Base-by-base conservation (phyloP, 2,888 invertebrate genomes). In the Cecidostiba fungosa region DNA sequence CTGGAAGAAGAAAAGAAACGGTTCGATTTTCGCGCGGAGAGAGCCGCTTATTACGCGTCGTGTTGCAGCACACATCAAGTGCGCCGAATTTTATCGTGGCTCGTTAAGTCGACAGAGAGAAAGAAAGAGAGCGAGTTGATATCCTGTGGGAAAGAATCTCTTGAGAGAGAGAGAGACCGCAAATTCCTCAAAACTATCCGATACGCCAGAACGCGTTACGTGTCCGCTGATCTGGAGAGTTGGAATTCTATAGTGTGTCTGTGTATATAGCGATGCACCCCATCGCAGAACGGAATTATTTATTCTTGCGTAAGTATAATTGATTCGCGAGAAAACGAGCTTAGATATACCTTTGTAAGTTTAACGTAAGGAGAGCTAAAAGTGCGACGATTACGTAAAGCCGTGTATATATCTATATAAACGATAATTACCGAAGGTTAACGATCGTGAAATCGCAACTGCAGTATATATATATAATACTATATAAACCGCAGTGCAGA, bases 151-250 rank as follows among this genome's bases (percentile, higher is more conserved):
- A 73, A 78, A 83, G 29, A 84, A 39, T 39, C 19, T 39, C 14
- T 16, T 12, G 74, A 19, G 19, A 47, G 74, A n/a, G 76, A 32
- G n/a, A 36, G 36, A 77, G 76, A 84, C 73, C 77, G 85, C 81
- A 73, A 70, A 84, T 86, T 84, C 86, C 82, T 78, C 50, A 43
- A 77, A 86, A 77, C 77, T 82, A 76, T 72, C 82, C 84, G 54
- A 59, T 59, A 59, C 54, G 54, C 54, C 54, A 59, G 54, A 59
- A 59, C 54, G 54, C 54, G 54, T 59, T 59, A 59, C 23, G 54
- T 23, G 54, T 59, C 54, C 54, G 54, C 23, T 59, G 54, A 59
- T 59, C 54, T n/a, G 54, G 23, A 23, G 54, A 50, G 50, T n/a
- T 59, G 66, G 66, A 66, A 66, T 66, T 66, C 66, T 66, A 43